A percentile compares a stretch with the other conserved stretches of the same genome.
phyloP scores from a whole-genome alignment of 1,140 invertebrate species.

The Drosophila pseudoobscura region DNA sequence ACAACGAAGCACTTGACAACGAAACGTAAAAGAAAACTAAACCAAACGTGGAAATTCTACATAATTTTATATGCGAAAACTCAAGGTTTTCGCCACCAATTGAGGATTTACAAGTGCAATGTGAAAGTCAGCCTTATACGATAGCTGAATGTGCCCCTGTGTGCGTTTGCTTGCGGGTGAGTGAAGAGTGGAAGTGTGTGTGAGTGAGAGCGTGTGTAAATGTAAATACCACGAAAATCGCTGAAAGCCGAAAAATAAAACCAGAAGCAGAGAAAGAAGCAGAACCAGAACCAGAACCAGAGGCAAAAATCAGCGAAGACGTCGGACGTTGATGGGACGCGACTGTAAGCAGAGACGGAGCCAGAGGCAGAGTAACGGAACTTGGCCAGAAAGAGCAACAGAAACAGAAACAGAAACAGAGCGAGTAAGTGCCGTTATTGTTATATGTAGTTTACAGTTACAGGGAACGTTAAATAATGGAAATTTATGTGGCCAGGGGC shows the following conservation, averaged over 20 bases:
- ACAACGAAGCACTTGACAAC: constrained; percentile 29
- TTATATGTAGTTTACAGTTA: constrained; percentile 51
- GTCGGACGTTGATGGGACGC: constrained; percentile 5
- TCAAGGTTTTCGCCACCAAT: constrained; percentile 10
- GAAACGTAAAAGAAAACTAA: constrained; percentile 45
- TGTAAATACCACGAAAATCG: constrained; percentile 77
- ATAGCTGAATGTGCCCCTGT: constrained; percentile 33
- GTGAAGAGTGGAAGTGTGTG: constrained; percentile 14
- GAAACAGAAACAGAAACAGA: constrained; percentile 34
- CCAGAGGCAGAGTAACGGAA: constrained; percentile 24
- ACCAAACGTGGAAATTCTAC: constrained; percentile 36
- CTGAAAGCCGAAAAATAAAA: constrained; percentile 72
- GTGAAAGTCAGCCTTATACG: constrained; percentile 60
- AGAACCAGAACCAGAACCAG: constrained; percentile 14
- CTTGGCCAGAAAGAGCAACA: constrained; percentile 40
- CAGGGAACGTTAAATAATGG: constrained; percentile 67
- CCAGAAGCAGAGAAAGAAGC: constrained; percentile 15
- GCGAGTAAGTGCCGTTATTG: constrained; percentile 9
- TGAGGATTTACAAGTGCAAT: constrained; percentile 63
- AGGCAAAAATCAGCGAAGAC: constrained; percentile 66
- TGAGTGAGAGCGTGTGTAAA: constrained; percentile 48
- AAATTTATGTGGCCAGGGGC: constrained; percentile 61
- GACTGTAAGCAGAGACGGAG: too few relatives aligned
- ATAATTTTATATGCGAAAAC: constrained; percentile 15
- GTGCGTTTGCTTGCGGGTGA: constrained; percentile 36